Conservation (phyloP, 2,797 vertebrate genomes). For the Margarornis squamiger region DNA sequence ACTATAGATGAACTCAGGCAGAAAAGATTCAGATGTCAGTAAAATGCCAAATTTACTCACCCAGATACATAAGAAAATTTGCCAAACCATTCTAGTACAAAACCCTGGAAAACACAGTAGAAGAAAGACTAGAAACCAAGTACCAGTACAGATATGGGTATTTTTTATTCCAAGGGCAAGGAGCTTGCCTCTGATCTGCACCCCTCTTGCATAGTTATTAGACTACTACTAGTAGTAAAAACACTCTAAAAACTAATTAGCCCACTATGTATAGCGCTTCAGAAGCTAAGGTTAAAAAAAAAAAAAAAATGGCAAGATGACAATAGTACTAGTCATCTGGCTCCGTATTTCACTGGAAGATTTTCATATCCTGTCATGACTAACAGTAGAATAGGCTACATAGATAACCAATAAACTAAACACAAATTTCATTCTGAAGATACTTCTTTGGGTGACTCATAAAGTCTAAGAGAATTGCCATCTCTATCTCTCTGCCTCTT, state of each 20-base stretch:
- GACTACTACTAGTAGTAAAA: neutral
- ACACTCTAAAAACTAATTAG: neutral
- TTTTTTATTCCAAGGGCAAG: neutral
- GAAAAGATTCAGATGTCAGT: neutral
- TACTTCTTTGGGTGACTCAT: neutral
- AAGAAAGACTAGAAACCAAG: neutral
- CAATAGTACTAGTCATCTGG: neutral
- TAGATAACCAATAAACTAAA: neutral
- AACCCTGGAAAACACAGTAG: neutral
- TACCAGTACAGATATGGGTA: neutral
- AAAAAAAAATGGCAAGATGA: neutral
- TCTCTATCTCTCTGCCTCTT: neutral
- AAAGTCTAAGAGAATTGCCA: neutral
- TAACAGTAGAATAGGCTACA: neutral
- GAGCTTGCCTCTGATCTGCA: neutral
- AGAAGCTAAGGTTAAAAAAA: neutral
- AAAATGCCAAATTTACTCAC: neutral
- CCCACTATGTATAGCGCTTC: neutral
- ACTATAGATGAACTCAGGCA: neutral
- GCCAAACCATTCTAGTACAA: neutral
- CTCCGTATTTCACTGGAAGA: neutral
- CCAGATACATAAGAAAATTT: neutral
- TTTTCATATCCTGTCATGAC: neutral
- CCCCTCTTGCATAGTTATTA: neutral
- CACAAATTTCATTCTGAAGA: neutral